Evolutionary conservation across 2,888 invertebrate genomes (phyloP), one percentile per base, ranked within the genome.

Genomic region (Eugnorisma glareosa): DNA sequence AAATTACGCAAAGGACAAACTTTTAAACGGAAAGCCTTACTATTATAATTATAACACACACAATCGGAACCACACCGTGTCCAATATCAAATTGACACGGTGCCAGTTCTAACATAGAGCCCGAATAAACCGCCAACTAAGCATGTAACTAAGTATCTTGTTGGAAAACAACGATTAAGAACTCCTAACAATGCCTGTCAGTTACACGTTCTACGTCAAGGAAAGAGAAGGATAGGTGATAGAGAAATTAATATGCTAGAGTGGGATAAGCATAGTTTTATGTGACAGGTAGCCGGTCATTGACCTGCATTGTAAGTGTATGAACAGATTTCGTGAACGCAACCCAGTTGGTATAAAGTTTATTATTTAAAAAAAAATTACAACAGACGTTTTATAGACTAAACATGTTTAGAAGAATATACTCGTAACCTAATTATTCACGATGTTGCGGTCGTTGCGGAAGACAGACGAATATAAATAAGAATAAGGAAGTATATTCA

Each of bases 281-380:
- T 89, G 85, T 89, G 91, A 91, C 93, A 91, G 92, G 91, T 93
- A 90, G 88, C 82, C 83, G 93, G 91, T 88, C 92, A 84, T 82
- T 89, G 89, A 88, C 82, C 89, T 81, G 77, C 35, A 87, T 89
- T 89, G 86, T 86, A 75, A 82, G 77, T 87, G 72, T 81, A 77
- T 67, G 83, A 80, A 81, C 76, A 79, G 82, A 86, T 85, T 89
- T 86, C 48, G 86, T 85, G 79, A 81, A 80, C 80, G 81, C 75
- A 82, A 85, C 75, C 59, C 63, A 84, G 87, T 82, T 72, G 71
- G 73, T 37, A 67, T 79, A 45, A 43, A 82, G 80, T 82, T 86
- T 86, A 86, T 87, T 87, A 81, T 87, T 87, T 87, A 83, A 70
- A 82, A 82, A 80, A 79, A 87, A 83, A 85, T 63, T 82, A 69